A percentile compares a stretch with the other conserved stretches of the same genome.
phyloP scores from a whole-genome alignment of 30 jellyfish, hydroid and myxozoan genomes.

The Catostylus mosaicus region DNA sequence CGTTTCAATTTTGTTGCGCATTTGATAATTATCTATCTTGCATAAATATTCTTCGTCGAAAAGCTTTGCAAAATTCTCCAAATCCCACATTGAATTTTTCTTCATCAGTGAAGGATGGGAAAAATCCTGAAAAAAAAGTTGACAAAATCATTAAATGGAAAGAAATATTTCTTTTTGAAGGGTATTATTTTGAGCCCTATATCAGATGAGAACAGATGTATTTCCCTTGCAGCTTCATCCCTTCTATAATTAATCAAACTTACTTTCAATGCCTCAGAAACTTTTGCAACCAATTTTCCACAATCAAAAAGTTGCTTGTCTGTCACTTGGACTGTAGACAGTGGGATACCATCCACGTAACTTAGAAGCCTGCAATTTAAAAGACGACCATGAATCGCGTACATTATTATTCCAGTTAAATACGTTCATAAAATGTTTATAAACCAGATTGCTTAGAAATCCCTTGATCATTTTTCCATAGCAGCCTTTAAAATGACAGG shows the following conservation, averaged over 20 bases:
- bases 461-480: background rate
- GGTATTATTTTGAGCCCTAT: no score
- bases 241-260: no score
- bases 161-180: no score
- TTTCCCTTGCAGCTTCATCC: no score
- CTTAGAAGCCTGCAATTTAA: conserved; percentile 7
- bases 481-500: no score
- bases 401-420: background rate
- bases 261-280: conserved; percentile 5
- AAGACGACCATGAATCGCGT: no score
- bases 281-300: conserved; percentile 19
- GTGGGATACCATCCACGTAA: background rate
- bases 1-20: background rate
- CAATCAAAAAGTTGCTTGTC: background rate
- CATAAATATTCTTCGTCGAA: background rate
- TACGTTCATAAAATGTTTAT: no score
- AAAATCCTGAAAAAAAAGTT: conserved; percentile 17
- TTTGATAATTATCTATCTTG: background rate
- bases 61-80: conserved; percentile 4
- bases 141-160: no score
- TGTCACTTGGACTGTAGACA: background rate
- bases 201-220: no score
- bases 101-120: conserved; percentile 7
- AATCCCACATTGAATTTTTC: conserved; percentile 14
- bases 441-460: background rate